Percentiles rank a stretch among this genome's conserved stretches.
Conservation (phyloP, 2,113 vertebrate species). For the Rana temporaria region DNA sequence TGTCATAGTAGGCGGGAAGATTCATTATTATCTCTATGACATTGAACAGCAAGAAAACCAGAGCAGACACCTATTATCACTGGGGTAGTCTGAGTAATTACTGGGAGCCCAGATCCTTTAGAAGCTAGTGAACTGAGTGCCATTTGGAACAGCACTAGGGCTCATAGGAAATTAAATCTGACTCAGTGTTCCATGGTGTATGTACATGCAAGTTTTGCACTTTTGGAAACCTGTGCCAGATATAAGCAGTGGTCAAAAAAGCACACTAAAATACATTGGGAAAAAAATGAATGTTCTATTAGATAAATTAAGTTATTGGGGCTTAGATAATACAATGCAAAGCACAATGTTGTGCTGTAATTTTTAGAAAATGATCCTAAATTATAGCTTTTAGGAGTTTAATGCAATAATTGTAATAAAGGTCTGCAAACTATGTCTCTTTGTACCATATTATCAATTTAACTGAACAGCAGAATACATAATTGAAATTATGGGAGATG, state of each 20-base stretch:
- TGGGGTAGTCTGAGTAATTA: constrained; percentile 56
- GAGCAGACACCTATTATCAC: constrained; percentile 55
- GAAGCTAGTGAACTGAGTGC: constrained; percentile 45
- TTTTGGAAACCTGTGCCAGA: not conserved
- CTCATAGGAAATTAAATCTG: constrained; percentile 51
- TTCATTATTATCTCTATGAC: constrained; percentile 56
- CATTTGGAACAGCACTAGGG: constrained; percentile 36
- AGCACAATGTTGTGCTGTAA: no score
- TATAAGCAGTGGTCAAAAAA: not conserved
- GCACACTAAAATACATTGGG: not conserved
- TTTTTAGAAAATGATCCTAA: no score
- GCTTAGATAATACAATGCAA: no score
- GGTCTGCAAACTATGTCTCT: no score
- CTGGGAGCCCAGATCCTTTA: constrained; percentile 40
- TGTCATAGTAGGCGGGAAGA: constrained; percentile 55
- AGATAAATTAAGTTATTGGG: not conserved
- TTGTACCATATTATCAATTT: no score
- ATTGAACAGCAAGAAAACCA: constrained; percentile 50
- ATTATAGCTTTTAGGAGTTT: no score
- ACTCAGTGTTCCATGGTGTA: constrained; percentile 45
- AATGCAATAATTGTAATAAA: no score
- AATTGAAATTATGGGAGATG: no score
- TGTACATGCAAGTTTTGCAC: constrained; percentile 13
- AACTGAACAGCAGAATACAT: no score
- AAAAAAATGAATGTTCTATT: not conserved